phyloP scores from a whole-genome alignment of 2,888 invertebrate species.

The Drepana falcataria region DNA sequence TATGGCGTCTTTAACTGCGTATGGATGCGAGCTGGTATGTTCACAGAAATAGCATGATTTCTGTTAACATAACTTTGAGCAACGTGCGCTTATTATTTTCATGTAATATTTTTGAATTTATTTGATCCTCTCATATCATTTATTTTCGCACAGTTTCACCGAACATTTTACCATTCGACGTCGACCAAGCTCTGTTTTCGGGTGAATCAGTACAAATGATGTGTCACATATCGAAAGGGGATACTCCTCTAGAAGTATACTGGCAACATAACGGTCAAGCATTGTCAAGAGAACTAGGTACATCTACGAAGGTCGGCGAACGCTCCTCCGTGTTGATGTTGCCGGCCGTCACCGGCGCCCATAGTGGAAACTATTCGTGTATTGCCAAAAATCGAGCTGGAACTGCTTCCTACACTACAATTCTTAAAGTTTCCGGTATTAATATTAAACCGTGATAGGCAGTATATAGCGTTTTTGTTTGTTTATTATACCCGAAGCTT shows the following conservation, averaged over 20 bases:
- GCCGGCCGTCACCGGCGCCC: slow-evolving; percentile 67
- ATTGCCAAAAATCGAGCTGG: slow-evolving; percentile 77
- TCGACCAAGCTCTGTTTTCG: slow-evolving; percentile 80
- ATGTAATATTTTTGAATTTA: slow-evolving; percentile 28
- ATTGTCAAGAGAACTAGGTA: slow-evolving; percentile 66
- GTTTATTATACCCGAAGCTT: slow-evolving; percentile 15
- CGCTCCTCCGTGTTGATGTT: slow-evolving; percentile 72
- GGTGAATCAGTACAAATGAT: slow-evolving; percentile 81
- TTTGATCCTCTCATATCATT: slow-evolving; percentile 25
- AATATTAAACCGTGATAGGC: slow-evolving; percentile 9
- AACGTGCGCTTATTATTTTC: slow-evolving; percentile 42
- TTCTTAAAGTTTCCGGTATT: slow-evolving; percentile 75
- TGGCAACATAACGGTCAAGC: slow-evolving; percentile 81
- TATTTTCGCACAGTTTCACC: slow-evolving; percentile 61
- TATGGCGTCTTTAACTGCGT: slow-evolving; percentile 29
- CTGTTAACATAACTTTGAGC: slow-evolving; percentile 42
- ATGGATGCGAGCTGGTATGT: slow-evolving; percentile 44
- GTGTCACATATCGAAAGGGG: slow-evolving; percentile 82
- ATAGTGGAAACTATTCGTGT: slow-evolving; percentile 80
- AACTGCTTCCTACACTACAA: slow-evolving; percentile 64
- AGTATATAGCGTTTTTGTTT: slow-evolving; percentile 18
- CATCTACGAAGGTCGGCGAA: slow-evolving; percentile 62
- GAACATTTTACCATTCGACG: slow-evolving; percentile 81
- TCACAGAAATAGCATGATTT: slow-evolving; percentile 63
- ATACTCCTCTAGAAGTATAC: slow-evolving; percentile 80